Conservation (phyloP, 2,797 vertebrate genomes). For the Falco columbarius region DNA sequence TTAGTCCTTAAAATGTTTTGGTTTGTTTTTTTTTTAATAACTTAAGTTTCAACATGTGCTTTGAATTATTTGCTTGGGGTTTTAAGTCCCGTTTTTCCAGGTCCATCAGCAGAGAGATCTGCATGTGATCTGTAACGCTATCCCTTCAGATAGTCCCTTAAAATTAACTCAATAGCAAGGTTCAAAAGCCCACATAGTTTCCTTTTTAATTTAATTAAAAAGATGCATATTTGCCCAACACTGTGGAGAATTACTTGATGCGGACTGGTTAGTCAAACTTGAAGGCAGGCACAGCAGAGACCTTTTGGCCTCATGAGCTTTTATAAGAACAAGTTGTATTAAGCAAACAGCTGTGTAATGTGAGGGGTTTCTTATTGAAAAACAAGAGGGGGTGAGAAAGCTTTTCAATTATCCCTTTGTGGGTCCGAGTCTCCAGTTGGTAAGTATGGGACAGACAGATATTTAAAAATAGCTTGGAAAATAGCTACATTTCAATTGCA, state of each 20-base stretch:
- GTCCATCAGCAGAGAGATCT: slow-evolving; percentile 21
- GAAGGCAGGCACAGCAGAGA: slow-evolving; percentile 16
- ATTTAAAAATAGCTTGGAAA: slow-evolving; percentile 29
- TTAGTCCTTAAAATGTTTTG: neutral
- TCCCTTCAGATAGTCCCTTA: slow-evolving; percentile 53
- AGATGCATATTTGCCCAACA: slow-evolving; percentile 39
- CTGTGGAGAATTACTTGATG: slow-evolving; percentile 52
- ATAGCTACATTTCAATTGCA: slow-evolving; percentile 40
- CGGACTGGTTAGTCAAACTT: slow-evolving; percentile 34
- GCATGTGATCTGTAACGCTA: slow-evolving; percentile 50
- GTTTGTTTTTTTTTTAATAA: neutral
- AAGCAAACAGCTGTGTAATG: slow-evolving; percentile 55
- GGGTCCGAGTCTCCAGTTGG: neutral
- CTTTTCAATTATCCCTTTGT: slow-evolving; percentile 29
- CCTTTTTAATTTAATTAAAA: slow-evolving; percentile 48
- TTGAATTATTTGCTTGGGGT: slow-evolving; percentile 48
- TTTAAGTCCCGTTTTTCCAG: slow-evolving; percentile 49
- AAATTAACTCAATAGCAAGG: slow-evolving; percentile 63
- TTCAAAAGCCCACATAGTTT: slow-evolving; percentile 68
- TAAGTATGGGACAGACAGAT: neutral
- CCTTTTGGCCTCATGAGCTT: slow-evolving; percentile 51
- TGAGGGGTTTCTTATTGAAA: slow-evolving; percentile 47
- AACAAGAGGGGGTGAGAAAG: slow-evolving; percentile 15
- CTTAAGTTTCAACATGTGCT: slow-evolving; percentile 8
- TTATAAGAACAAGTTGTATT: slow-evolving; percentile 49